Conservation (phyloP, 2,113 vertebrate genomes). For the Psettodes erumei region DNA sequence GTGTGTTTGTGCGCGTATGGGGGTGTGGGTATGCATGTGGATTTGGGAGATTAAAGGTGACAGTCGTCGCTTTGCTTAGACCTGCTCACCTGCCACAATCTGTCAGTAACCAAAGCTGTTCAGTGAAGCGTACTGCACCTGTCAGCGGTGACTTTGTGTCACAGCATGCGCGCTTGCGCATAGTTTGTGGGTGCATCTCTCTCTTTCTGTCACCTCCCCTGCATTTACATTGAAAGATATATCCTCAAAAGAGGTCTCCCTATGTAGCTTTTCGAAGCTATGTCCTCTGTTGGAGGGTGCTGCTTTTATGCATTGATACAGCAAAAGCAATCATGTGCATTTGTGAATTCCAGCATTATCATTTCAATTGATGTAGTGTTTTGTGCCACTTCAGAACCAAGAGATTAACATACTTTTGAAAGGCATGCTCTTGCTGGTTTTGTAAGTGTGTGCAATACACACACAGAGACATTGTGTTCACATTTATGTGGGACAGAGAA, state of each 20-base stretch:
- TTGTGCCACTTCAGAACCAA: slow-evolving; percentile 32
- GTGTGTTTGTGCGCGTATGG: slow-evolving; percentile 39
- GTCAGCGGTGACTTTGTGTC: slow-evolving; percentile 65
- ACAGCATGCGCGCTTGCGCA: not conserved
- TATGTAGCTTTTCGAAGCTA: not conserved
- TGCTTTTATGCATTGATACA: not conserved
- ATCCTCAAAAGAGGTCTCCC: slow-evolving; percentile 22
- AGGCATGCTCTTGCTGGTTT: slow-evolving; percentile 12
- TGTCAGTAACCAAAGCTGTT: slow-evolving; percentile 76
- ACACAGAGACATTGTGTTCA: slow-evolving; percentile 10
- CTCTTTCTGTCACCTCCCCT: slow-evolving; percentile 43
- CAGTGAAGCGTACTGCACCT: slow-evolving; percentile 67
- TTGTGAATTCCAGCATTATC: slow-evolving; percentile 19
- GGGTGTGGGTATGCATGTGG: slow-evolving; percentile 47
- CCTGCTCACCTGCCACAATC: slow-evolving; percentile 80
- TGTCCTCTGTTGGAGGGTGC: not conserved
- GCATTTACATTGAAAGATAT: slow-evolving; percentile 42
- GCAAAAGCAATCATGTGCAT: not conserved
- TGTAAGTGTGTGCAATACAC: slow-evolving; percentile 3
- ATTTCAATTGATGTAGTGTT: slow-evolving; percentile 35
- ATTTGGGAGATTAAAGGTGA: slow-evolving; percentile 79
- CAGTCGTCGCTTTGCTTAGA: slow-evolving; percentile 75
- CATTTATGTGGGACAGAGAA: slow-evolving; percentile 23
- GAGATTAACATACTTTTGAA: slow-evolving; percentile 57
- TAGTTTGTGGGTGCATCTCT: slow-evolving; percentile 21